These are phyloP conservation scores for Eufriesea mexicana DNA, from an alignment of 1,140 invertebrate genomes.

Conservation along the genomic window DNA sequence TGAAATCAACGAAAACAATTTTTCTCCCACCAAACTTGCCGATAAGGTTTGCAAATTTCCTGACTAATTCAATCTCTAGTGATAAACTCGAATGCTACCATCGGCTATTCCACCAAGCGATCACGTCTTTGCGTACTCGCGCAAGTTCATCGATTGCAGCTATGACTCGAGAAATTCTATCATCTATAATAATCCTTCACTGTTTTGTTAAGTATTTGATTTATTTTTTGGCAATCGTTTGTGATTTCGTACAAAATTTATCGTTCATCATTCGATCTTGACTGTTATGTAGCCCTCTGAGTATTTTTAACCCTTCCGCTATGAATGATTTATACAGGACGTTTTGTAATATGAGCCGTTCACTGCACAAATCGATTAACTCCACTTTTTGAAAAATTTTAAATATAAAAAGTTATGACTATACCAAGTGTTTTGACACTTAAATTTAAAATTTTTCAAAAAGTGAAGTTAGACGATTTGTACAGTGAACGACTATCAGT, in stretches of 20 bases:
- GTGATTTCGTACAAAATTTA: background rate
- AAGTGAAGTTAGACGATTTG: too few relatives aligned
- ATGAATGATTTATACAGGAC: too few relatives aligned
- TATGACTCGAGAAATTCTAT: background rate
- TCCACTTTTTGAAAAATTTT: too few relatives aligned
- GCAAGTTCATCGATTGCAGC: background rate
- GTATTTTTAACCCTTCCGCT: too few relatives aligned
- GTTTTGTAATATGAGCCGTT: too few relatives aligned
- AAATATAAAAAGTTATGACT: too few relatives aligned
- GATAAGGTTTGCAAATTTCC: background rate
- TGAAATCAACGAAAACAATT: slow-evolving; percentile 5
- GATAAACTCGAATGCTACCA: background rate
- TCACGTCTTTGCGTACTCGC: background rate
- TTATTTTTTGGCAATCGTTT: background rate
- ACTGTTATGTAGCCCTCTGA: too few relatives aligned
- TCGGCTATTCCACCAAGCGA: background rate
- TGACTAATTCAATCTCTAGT: background rate
- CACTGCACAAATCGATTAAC: too few relatives aligned
- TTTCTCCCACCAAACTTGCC: background rate
- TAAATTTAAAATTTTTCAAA: too few relatives aligned
- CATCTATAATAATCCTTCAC: background rate
- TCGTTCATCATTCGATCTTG: too few relatives aligned
- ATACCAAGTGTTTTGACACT: too few relatives aligned
- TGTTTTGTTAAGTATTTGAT: background rate
- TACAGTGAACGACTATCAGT: too few relatives aligned